Base-by-base conservation (phyloP, 2,888 invertebrate genomes). In the Nemotelus nigrinus region DNA sequence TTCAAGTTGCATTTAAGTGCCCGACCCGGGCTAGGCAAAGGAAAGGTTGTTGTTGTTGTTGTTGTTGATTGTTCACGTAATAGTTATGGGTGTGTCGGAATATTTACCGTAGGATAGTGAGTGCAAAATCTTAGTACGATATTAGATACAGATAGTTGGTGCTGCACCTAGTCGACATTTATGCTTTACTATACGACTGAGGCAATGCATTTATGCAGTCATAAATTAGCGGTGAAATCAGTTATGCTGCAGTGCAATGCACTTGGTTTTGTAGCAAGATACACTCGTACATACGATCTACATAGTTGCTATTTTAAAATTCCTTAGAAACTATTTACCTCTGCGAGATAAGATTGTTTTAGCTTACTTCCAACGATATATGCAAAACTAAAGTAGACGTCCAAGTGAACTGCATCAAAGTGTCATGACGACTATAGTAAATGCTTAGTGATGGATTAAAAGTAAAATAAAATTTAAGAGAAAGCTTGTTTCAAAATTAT, bases 141-240 rank as follows among this genome's bases (percentile, higher is more conserved):
- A 57, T 4, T 44, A 8, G 71, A 41, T 25, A 25, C 25, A 25
- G 25, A 25, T 25, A 25, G 25, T n/a, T 25, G 5, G 4, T 4
- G 10, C 25, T n/a, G 10, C 6, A 5, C 10, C 25, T 10, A n/a
- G 25, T 41, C 63, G 41, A 43, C 39, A 63, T 63, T 63, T 63
- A 63, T 63, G 43, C 39, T 63, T 63, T 63, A 63, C 65, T n/a
- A 65, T 47, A 7, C n/a, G 47, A 65, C 10, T 65, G 10, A 25
- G 45, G 10, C 43, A 57, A 55, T 55, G 25, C 71, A 53, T 41
- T n/a, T 71, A 8, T 44, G 71, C 71, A 71, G 55, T 41, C 55
- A 71, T 71, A 71, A 71, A 71, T 71, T 71, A 71, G 48, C 71
- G 7, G 44, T 48, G 10, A 55, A 71, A 55, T 71, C 71, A 57